These are phyloP conservation scores for Pholis gunnellus DNA, from an alignment of 2,113 vertebrate species.

Conservation along the genomic window DNA sequence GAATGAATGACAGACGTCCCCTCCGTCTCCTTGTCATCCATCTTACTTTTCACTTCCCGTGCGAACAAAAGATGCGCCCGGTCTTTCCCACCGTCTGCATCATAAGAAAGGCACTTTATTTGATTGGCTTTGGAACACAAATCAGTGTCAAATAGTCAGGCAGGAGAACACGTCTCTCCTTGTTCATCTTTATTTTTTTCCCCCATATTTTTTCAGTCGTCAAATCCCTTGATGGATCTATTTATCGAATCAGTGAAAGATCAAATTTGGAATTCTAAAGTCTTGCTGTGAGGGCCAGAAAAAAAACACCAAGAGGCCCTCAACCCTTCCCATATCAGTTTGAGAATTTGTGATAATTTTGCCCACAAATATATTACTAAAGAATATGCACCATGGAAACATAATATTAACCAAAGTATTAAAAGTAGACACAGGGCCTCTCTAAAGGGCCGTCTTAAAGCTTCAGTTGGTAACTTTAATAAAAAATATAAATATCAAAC, in stretches of 20 bases:
- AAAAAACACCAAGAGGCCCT: not conserved
- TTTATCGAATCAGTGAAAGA: not conserved
- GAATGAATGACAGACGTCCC: slow-evolving; percentile 57
- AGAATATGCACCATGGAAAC: not conserved
- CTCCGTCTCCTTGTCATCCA: slow-evolving; percentile 59
- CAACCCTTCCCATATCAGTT: not conserved
- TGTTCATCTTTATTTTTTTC: slow-evolving; percentile 3
- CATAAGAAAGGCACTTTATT: slow-evolving; percentile 46
- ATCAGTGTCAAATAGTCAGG: slow-evolving; percentile 44
- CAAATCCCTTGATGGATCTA: not conserved
- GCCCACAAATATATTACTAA: not conserved
- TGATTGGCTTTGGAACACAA: slow-evolving; percentile 51
- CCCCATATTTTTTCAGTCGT: slow-evolving; percentile 13
- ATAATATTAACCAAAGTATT: not conserved
- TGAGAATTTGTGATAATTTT: not conserved
- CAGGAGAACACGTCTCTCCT: not conserved
- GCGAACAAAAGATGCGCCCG: slow-evolving; percentile 49
- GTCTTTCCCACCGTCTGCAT: slow-evolving; percentile 15
- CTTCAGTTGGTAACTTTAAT: not conserved
- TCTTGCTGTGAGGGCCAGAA: not conserved
- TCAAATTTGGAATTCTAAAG: not conserved
- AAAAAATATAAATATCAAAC: not conserved
- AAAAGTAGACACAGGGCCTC: not conserved
- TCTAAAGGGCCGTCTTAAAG: not conserved
- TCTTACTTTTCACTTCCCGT: slow-evolving; percentile 54